Conservation (phyloP, 2,888 invertebrate species). For the Lepeophtheirus nordmannii region DNA sequence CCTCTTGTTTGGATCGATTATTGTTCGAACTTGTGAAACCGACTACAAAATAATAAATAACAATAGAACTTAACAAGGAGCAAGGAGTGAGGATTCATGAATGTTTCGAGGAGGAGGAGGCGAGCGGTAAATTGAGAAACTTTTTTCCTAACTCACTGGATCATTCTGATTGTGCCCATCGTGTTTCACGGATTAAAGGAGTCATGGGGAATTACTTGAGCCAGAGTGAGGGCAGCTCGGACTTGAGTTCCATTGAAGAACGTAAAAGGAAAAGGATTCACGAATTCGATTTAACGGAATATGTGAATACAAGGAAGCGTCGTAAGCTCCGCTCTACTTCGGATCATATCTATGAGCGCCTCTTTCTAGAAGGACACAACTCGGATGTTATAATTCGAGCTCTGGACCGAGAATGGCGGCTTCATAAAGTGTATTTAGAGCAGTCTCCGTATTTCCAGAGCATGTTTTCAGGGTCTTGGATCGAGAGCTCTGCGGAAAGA, state of each 20-base stretch:
- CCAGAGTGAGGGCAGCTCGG: no score
- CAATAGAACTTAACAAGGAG: no score
- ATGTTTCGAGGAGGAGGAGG: no score
- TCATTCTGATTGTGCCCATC: no score
- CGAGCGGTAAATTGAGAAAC: no score
- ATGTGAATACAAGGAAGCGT: slow-evolving; percentile 33
- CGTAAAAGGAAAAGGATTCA: not conserved
- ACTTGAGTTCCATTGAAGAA: not conserved
- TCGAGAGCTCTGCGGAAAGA: slow-evolving; percentile 48
- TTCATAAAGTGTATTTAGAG: slow-evolving; percentile 61
- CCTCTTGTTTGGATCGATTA: no score
- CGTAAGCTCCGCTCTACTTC: slow-evolving; percentile 54
- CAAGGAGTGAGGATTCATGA: no score
- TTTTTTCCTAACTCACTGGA: no score
- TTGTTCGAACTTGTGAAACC: no score
- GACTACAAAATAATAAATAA: no score
- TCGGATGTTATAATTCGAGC: slow-evolving; percentile 58
- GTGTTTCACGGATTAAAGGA: no score
- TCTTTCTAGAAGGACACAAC: slow-evolving; percentile 56
- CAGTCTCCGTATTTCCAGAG: slow-evolving; percentile 59
- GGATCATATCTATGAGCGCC: slow-evolving; percentile 58
- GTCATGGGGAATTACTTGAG: no score
- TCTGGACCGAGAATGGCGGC: slow-evolving; percentile 51
- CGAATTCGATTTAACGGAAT: not conserved
- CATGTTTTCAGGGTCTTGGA: slow-evolving; percentile 65